phyloP scores from a whole-genome alignment of 2,113 vertebrate genomes.

The Chelonoidis abingdonii region DNA sequence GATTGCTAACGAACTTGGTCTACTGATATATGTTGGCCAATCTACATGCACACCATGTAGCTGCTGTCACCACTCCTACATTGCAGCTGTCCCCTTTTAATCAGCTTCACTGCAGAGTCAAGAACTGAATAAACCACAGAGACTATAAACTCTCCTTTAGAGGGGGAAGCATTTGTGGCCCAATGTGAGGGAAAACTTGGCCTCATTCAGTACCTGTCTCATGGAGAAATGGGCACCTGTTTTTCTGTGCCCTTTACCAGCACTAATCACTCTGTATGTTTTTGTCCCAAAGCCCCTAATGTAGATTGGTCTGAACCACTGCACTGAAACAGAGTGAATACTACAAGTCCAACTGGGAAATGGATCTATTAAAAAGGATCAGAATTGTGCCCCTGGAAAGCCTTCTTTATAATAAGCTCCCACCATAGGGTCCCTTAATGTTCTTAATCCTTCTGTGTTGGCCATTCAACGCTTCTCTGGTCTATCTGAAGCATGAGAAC shows the following conservation, averaged over 20 bases:
- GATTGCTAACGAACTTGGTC: not conserved
- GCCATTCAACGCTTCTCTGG: conserved; percentile 61
- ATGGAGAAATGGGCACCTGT: not conserved
- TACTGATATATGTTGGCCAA: not conserved
- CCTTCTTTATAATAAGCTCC: conserved; percentile 49
- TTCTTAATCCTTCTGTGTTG: conserved; percentile 52
- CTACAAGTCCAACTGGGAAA: not conserved
- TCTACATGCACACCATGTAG: not conserved
- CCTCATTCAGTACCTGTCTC: conserved; percentile 2
- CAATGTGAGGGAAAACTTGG: not conserved
- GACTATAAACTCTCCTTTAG: not conserved
- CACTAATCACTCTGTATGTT: not conserved
- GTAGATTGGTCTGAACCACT: not conserved
- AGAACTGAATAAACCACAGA: not conserved
- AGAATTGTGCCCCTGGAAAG: conserved; percentile 15
- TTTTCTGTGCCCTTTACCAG: conserved; percentile 3
- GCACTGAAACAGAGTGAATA: not conserved
- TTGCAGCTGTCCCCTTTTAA: not conserved
- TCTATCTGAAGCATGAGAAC: conserved; percentile 55
- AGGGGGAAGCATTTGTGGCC: conserved; percentile 9
- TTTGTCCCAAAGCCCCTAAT: not conserved
- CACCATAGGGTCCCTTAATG: conserved; percentile 37
- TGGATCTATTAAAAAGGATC: not conserved
- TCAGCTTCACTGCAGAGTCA: not conserved
- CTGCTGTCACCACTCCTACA: not conserved